Conservation (phyloP, 2,888 invertebrate genomes). For the Diplolepis rosae region DNA sequence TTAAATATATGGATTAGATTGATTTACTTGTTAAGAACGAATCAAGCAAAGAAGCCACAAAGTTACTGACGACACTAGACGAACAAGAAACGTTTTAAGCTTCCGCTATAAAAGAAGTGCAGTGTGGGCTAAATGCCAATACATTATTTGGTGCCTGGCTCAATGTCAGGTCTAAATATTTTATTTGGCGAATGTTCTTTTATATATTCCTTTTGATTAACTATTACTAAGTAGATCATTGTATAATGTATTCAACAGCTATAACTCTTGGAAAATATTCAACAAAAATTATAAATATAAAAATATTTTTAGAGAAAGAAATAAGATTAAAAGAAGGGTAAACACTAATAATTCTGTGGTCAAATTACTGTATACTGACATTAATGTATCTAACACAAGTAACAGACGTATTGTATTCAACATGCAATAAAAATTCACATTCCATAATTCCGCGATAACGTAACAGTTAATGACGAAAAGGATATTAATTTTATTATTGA, state of each 20-base stretch:
- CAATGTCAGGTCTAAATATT: slow-evolving; percentile 62
- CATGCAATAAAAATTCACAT: too few species aligned
- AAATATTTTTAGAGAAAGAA: too few species aligned
- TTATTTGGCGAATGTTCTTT: slow-evolving; percentile 41
- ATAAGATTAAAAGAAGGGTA: too few species aligned
- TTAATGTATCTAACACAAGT: too few species aligned
- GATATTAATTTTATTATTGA: too few species aligned
- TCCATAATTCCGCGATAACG: too few species aligned
- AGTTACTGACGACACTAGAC: slow-evolving; percentile 15
- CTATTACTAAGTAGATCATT: slow-evolving; percentile 16
- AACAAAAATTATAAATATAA: background rate
- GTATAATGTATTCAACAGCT: slow-evolving; percentile 4
- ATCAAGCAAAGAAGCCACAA: background rate
- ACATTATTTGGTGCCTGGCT: slow-evolving; percentile 56
- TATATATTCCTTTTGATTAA: slow-evolving; percentile 7
- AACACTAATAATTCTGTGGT: too few species aligned
- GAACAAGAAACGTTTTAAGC: slow-evolving; percentile 8
- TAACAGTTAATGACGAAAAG: too few species aligned
- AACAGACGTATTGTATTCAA: too few species aligned
- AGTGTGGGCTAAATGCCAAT: slow-evolving; percentile 55
- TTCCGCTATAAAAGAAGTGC: slow-evolving; percentile 17
- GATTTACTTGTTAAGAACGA: background rate
- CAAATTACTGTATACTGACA: too few species aligned
- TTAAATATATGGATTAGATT: slow-evolving; percentile 7
- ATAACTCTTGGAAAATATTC: background rate